Base-by-base conservation (phyloP, 2,888 invertebrate genomes). In the Marasmarcha lunaedactyla region DNA sequence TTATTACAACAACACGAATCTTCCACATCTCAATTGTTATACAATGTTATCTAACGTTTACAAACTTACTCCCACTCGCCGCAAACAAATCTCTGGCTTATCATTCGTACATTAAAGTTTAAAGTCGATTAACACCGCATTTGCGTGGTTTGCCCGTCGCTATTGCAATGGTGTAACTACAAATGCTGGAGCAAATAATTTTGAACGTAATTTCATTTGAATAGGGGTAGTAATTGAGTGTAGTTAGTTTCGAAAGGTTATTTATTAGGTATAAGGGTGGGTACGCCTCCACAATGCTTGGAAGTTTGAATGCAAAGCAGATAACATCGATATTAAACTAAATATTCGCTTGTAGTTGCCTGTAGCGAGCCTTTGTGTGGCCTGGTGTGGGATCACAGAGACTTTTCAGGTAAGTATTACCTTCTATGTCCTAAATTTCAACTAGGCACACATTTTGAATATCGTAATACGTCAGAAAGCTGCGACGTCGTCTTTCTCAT, bases 1-100 rank as follows among this genome's bases (percentile, higher is more conserved):
- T 68, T 67, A 69, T 67, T 66, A 63, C 49, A 55, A 59, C 47
- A 38, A 52, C 55, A 50, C 52, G 43, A 65, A 68, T 67, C 65
- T 59, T 57, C 59, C 68, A 71, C 71, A 74, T 74, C 76, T 76
- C 68, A 71, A 77, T 76, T 66, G 59, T 54, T 56, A 69, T 61
- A 74, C 76, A 77, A 71, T 74, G 61, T 60, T 66, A 72, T 72
- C 71, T 53, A 46, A 47, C 53, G 48, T 57, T 56, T 54, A 46
- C 49, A 46, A 51, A 52, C 48, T 43, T 39, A 40, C 41, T 46
- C 42, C 37, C 27, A 27, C 47, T 52, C 36, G 15, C 42, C 15
- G 20, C 61, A 60, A 57, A 51, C 25, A 37, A 48, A 57, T 11
- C 12, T 12, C 14, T 11, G 4, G 11, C 34, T 14, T 34, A 34